Evolutionary conservation across 2,888 invertebrate species (phyloP).

Genomic region (Hydroisotoma schaefferi): DNA sequence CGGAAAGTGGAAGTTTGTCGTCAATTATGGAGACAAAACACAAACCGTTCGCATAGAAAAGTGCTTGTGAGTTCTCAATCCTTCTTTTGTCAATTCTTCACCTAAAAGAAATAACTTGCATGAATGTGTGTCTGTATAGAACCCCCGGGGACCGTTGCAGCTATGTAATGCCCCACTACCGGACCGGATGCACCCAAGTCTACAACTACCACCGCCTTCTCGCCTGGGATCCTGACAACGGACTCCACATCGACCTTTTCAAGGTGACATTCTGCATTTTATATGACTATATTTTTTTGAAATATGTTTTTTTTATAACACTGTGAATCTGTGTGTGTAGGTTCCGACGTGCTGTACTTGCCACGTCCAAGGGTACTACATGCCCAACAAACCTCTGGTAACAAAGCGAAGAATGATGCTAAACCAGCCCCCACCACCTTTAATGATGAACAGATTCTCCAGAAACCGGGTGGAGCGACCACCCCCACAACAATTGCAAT

Average conservation of each 20-base stretch:
- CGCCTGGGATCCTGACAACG: constrained; percentile 75
- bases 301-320: not conserved
- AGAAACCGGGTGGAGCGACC: not conserved
- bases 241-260: constrained; percentile 78
- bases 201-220: constrained; percentile 77
- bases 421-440: not conserved
- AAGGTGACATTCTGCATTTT: constrained; percentile 57
- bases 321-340: constrained; percentile 51
- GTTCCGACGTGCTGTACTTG: constrained; percentile 78
- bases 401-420: not conserved
- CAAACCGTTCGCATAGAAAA: constrained; percentile 77
- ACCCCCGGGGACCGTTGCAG: constrained; percentile 70
- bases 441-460: not conserved
- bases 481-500: not conserved
- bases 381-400: constrained; percentile 26
- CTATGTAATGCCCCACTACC: constrained; percentile 72
- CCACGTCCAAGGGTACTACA: constrained; percentile 68
- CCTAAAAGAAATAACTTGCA: constrained; percentile 54
- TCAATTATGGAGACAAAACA: constrained; percentile 73
- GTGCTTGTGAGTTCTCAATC: constrained; percentile 63
- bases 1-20: constrained; percentile 80
- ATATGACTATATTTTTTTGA: not conserved
- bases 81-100: not conserved
- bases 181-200: constrained; percentile 76
- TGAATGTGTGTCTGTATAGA: no score